Percentiles rank a stretch among this genome's conserved stretches.
Evolutionary conservation across 1,140 invertebrate species (phyloP).

Genomic region (Zophobas morio): DNA sequence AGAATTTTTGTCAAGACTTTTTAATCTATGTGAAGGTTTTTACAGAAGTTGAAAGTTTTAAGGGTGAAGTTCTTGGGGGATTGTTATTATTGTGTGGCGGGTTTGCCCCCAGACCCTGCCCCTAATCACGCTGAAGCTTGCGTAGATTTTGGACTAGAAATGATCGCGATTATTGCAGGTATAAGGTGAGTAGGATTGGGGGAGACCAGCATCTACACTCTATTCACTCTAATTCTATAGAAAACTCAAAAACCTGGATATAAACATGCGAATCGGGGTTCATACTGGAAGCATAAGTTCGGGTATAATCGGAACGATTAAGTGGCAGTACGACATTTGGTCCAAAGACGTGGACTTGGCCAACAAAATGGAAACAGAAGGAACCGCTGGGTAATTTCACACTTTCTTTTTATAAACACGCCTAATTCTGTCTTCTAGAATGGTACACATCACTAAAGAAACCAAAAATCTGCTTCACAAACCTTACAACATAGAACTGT

Average conservation of each 20-base stretch:
- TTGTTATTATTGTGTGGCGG: constrained; percentile 95
- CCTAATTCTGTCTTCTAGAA: constrained; percentile 69
- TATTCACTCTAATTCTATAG: neutral
- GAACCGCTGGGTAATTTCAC: constrained; percentile 82
- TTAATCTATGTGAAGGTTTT: constrained; percentile 20
- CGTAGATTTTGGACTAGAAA: constrained; percentile 89
- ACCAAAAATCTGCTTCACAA: constrained; percentile 80
- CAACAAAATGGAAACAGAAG: constrained; percentile 95
- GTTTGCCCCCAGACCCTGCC: constrained; percentile 80
- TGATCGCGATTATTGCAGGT: constrained; percentile 91
- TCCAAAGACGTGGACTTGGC: constrained; percentile 95
- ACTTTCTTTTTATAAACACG: constrained; percentile 13
- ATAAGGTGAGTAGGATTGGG: constrained; percentile 70
- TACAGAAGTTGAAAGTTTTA: constrained; percentile 78
- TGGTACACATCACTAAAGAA: constrained; percentile 87
- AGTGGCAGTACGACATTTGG: constrained; percentile 99
- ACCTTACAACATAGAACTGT: constrained; percentile 77
- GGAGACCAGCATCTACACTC: neutral
- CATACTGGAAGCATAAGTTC: constrained; percentile 94
- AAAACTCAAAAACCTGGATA: constrained; percentile 76
- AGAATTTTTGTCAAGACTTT: constrained; percentile 24
- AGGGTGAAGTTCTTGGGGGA: constrained; percentile 94
- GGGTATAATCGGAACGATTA: constrained; percentile 90
- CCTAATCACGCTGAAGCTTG: constrained; percentile 89
- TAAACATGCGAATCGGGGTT: constrained; percentile 97